Evolutionary conservation across 64 coral and sea anemone genomes (phyloP), one percentile per base, ranked within the genome.

Genomic region (Stichodactyla helianthus): DNA sequence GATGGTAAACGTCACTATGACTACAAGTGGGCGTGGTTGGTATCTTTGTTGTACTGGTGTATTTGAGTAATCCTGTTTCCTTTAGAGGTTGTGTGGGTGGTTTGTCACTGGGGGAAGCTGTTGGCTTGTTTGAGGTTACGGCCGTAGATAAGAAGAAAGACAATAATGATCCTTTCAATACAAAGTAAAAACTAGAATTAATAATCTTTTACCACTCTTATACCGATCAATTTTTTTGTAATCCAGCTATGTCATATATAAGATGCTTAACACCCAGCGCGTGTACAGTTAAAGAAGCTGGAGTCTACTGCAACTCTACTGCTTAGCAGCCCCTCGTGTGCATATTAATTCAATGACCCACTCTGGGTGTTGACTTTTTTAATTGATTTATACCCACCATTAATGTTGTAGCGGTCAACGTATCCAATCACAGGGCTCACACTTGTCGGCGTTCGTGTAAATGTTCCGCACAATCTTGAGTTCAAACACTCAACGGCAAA

Each of bases 341-440:
- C 35, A 44, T 44, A 1, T 44, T 44, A 44, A 44, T 44, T 44
- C 0, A 44, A 44, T 44, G 35, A 44, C 35, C 35, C 35, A 44
- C 35, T 44, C 35, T 44, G 35, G 35, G 2, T 44, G 35, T 44
- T 44, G 35, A 44, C 35, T 44, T 3, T 44, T 44, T 44, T 44
- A 44, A 58, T 15, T 11, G 14, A 58, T 58, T 11, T 35, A 31
- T 59, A 50, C 87, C 87, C 88, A 96, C 94, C 82, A 79, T 87
- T 85, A 12, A 53, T 27, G 53, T 64, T 55, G 86, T 60, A 82
- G 54, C 94, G 94, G 53, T 90, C 83, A 23, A 96, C 88, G 28
- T 93, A 96, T 59, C 94, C 94, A 85, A 96, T 96, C 6, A 93
- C 94, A 56, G 94, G 94, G 31, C 88, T 84, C 44, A 93, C 85